Evolutionary conservation across 35 echinoderm and acorn worm genomes (phyloP), one percentile per base, ranked within the genome.

Genomic region (Chiridota heheva): DNA sequence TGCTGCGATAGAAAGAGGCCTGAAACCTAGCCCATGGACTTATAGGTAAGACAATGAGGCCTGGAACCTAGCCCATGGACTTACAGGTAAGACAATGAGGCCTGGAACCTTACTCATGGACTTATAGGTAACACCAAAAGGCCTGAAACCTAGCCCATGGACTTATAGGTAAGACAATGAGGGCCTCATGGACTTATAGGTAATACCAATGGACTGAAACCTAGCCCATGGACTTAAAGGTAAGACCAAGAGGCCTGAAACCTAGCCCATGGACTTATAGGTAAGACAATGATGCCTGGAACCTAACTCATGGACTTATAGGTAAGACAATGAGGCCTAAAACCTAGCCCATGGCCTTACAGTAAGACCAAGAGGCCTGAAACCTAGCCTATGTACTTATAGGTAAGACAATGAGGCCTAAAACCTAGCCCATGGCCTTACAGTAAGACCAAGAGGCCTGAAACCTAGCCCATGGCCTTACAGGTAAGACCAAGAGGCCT

Each of bases 171-270:
- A 82, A 87, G 31, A 5, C 24, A n/a, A n/a, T n/a, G n/a, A n/a
- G n/a, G n/a, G n/a, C n/a, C n/a, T n/a, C n/a, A n/a, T n/a, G n/a
- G n/a, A n/a, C n/a, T n/a, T n/a, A n/a, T n/a, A n/a, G n/a, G n/a
- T n/a, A n/a, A n/a, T n/a, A n/a, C n/a, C n/a, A n/a, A n/a, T n/a
- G 77, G 70, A 4, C 62, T 98, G 32, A 71, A 72, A 67, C 80
- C 89, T 59, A 89, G 89, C 71, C 80, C 91, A 37, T 91, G 95
- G 95, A 98, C 95, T 25, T 91, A 87, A 63, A 98, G 95, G 92
- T 86, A 82, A 87, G 31, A 5, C 24, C 91, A 62, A 78, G 95
- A 78, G 77, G 70, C 3, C 62, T 98, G 32, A 71, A 72, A 67
- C 80, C 89, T 59, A 89, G 89, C 71, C 80, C 91, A 37, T 91